Evolutionary conservation across 2,888 invertebrate genomes (phyloP).

Genomic region (Lumbricus terrestris): DNA sequence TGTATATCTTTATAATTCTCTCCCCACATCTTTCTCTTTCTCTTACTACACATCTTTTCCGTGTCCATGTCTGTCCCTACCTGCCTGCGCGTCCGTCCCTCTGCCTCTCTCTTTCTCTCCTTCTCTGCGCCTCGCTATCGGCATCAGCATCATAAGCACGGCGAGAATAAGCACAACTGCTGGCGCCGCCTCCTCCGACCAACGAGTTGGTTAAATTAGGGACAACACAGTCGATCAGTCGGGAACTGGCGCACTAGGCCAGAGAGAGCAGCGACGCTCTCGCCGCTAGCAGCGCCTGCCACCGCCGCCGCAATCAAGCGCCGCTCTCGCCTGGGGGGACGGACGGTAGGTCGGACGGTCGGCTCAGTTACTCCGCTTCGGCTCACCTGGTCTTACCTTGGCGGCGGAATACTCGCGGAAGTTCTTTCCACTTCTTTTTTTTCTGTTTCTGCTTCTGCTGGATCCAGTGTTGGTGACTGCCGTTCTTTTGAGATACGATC

Average conservation of each 20-base stretch:
- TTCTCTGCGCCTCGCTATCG: neutral
- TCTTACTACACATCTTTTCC: neutral
- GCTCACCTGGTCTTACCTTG: neutral
- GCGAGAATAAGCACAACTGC: neutral
- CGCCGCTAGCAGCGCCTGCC: neutral
- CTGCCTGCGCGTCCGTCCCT: neutral
- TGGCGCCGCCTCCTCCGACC: neutral
- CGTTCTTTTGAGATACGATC: neutral
- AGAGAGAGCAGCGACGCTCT: neutral
- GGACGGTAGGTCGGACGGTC: neutral
- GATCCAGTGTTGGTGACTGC: neutral
- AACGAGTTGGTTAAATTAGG: constrained; percentile 3
- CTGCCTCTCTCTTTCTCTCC: constrained; percentile 10
- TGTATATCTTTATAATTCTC: neutral
- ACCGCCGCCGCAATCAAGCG: too few relatives aligned
- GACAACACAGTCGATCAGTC: neutral
- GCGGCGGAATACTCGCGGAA: neutral
- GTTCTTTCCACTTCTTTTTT: neutral
- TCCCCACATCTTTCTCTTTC: neutral
- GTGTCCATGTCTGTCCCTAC: neutral
- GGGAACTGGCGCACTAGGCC: neutral
- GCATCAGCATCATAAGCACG: neutral
- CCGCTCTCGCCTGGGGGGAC: neutral
- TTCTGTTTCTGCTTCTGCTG: too few relatives aligned
- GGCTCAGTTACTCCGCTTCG: neutral